Evolutionary conservation across 1,140 invertebrate genomes (phyloP).

Genomic region (Mycetomoellerius zeteki): DNA sequence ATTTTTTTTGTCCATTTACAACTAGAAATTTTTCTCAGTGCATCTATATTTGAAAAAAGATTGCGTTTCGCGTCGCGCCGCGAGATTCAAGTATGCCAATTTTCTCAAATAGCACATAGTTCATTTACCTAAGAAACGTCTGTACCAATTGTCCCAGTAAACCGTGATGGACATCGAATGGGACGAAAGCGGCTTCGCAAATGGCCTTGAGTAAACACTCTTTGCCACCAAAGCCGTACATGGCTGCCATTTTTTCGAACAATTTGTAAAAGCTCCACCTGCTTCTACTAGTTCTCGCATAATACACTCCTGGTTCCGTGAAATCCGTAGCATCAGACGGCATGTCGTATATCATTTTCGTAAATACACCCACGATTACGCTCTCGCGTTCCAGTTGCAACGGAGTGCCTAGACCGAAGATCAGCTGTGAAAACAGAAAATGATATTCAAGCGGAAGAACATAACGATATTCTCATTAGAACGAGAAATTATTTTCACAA

Average conservation of each 20-base stretch:
- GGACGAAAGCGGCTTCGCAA: slow-evolving; percentile 84
- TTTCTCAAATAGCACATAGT: background rate
- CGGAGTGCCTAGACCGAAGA: slow-evolving; percentile 90
- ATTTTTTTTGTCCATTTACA: too few species aligned
- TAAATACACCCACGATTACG: slow-evolving; percentile 89
- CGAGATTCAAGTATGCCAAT: background rate
- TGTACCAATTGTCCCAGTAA: slow-evolving; percentile 86
- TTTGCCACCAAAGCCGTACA: slow-evolving; percentile 83
- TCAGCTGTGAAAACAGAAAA: slow-evolving; percentile 85
- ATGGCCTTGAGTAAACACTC: slow-evolving; percentile 85
- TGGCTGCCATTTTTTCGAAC: slow-evolving; percentile 77
- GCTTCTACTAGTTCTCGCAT: slow-evolving; percentile 83
- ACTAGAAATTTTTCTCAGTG: too few species aligned
- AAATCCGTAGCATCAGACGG: slow-evolving; percentile 89
- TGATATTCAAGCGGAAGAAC: background rate
- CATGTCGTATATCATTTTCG: slow-evolving; percentile 89
- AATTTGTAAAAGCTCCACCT: slow-evolving; percentile 85
- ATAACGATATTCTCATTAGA: background rate
- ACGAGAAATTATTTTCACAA: slow-evolving; percentile 14
- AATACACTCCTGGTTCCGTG: slow-evolving; percentile 88
- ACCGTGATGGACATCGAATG: slow-evolving; percentile 84
- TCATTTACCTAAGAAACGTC: slow-evolving; percentile 84
- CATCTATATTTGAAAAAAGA: background rate
- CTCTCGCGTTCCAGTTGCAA: slow-evolving; percentile 89
- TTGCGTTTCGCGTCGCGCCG: background rate